Base-by-base conservation (phyloP, 2,113 vertebrate species). In the Elephas maximus region DNA sequence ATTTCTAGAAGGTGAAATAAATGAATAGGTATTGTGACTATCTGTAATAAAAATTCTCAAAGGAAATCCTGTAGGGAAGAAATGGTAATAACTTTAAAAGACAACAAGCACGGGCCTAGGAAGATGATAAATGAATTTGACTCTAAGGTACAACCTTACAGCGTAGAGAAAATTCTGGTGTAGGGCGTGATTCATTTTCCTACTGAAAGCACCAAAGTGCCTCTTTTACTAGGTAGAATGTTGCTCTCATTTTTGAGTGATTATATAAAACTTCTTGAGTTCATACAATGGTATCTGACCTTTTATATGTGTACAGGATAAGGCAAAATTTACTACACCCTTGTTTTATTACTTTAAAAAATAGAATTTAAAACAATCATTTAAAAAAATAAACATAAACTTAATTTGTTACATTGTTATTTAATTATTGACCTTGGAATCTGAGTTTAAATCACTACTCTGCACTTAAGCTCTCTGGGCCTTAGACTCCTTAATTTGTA, bases 271-370 rank as follows among this genome's bases (percentile, higher is more conserved):
- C 7, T 7, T 87, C 89, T 83, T 53, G 9, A 88, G 71, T 85
- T 93, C 51, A 44, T 67, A 77, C 8, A 79, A 26, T 65, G 65
- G 91, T 48, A 94, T 45, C 73, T 88, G 71, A n/a, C 17, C 33
- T 60, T 93, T 89, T 67, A 62, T 48, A 30, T 30, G 62, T 41
- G 20, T 65, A 89, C 33, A 71, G 23, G 15, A 60, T 11, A 60
- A 74, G 7, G 48, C 81, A 86, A 96, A 90, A 44, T 79, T 91
- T 60, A 86, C 67, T 51, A 57, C 1, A 57, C 4, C 12, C 26
- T 95, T 71, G 8, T n/a, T 93, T 90, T 84, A 33, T 86, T 77
- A 79, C 91, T 95, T 53, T 10, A 73, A 83, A 94, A 96, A 92
- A 71, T 82, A 79, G 91, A 79, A 93, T 45, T 69, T 24, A 91